Evolutionary conservation across 1,140 invertebrate genomes (phyloP), one percentile per base, ranked within the genome.

Genomic region (Physella acuta): DNA sequence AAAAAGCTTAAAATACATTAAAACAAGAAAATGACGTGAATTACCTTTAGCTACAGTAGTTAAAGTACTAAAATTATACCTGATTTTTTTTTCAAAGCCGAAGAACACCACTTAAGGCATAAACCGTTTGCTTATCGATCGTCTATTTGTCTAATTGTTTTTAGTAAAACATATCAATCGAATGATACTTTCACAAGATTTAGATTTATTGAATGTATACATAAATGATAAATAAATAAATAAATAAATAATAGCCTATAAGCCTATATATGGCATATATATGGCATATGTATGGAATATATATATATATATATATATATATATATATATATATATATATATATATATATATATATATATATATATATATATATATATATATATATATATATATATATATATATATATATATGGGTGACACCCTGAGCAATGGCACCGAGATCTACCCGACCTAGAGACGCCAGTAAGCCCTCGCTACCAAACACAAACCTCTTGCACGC

Each of bases 311-410:
- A 8, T 44, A 44, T n/a, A 44, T 44, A 44, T 44, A 44, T 44
- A 44, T 44, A 11, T 44, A 44, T 44, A 44, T 44, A 44, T 44
- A 44, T 44, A 44, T 44, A 44, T 44, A 44, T 44, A 44, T 44
- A 44, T 44, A 44, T 44, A 44, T 44, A 44, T 44, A 44, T 44
- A 44, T 44, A 44, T 44, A 44, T 44, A 44, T 44, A 44, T 44
- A 44, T 44, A 44, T 44, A 44, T 44, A 44, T 44, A 44, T 44
- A 44, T 44, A 44, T 44, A 44, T 44, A 44, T 44, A 44, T 44
- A 44, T 44, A 44, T 44, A 44, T 11, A 44, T 44, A 44, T 44
- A 44, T 44, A 44, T 44, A 44, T 44, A 44, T 44, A 8, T 44
- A 11, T 44, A 44, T 11, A 44, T 44, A 20, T 11, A 44, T 44